Evolutionary conservation across 2,888 invertebrate species (phyloP), one percentile per base, ranked within the genome.

Genomic region (Minunthozetes semirufus): DNA sequence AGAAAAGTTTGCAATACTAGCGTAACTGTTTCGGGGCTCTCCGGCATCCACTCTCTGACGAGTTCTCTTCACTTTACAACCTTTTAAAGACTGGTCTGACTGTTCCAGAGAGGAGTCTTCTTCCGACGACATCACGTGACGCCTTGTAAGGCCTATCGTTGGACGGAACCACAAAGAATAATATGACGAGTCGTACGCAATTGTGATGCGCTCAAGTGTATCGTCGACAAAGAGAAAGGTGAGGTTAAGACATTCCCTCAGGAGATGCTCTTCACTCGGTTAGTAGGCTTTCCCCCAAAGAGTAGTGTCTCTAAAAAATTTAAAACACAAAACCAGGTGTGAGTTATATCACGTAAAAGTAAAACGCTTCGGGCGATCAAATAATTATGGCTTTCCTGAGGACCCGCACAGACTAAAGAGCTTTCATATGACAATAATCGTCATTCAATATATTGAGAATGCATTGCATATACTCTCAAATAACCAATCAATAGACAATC

Each of bases 11-110:
- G 81, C 88, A 82, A 89, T 89, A 82, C 88, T 88, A 82, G 90
- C 91, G 87, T 93, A 93, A 85, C 91, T 91, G 88, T 93, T 93
- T 86, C 93, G 91, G 11, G 83, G 83, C 87, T 94, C 93, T 83
- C 93, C 93, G 87, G 93, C 93, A 91, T 93, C 93, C 87, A 93
- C 93, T 87, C 93, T 90, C 89, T 93, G 93, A 88, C 93, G 89
- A 87, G 91, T 91, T 86, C 93, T 90, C 87, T 92, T 93, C 86
- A 90, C 82, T 82, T 85, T 84, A 48, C 70, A 70, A 25, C 70
- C 70, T 70, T 70, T 70, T 70, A 70, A 70, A 48, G 70, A 70
- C 70, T 72, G 56, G 59, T 76, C 74, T 56, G 53, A 33, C 68
- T 71, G 46, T 27, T 50, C 72, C 56, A 74, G 11, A 29, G 75